Evolutionary conservation across 2,113 vertebrate species (phyloP).

Genomic region (Ovibos moschatus): DNA sequence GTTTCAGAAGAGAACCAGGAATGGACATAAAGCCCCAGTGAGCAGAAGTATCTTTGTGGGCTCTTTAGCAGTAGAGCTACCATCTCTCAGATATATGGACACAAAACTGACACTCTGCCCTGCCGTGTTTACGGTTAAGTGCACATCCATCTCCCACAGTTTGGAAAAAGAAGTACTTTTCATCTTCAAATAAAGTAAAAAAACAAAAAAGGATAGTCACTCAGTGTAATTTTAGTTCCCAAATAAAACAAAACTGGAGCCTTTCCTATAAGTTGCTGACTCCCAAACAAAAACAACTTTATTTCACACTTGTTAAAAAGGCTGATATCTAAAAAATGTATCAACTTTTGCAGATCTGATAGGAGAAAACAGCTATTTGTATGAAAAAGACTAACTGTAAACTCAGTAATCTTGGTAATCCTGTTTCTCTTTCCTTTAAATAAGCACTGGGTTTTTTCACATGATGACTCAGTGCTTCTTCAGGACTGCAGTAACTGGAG

Average conservation of each 20-base stretch:
- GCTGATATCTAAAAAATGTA: background rate
- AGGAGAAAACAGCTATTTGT: background rate
- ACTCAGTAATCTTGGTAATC: background rate
- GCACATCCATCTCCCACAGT: background rate
- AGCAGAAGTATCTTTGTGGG: background rate
- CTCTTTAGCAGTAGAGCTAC: background rate
- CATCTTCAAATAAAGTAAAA: background rate
- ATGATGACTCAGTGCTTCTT: background rate
- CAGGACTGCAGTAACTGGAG: background rate
- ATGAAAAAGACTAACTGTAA: background rate
- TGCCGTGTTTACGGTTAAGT: background rate
- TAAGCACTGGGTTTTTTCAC: background rate
- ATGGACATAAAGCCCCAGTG: background rate
- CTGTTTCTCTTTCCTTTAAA: background rate
- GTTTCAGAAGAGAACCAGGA: background rate
- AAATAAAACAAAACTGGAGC: constrained; percentile 5
- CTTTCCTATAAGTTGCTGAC: background rate
- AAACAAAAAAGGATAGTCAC: background rate
- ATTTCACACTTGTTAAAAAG: background rate
- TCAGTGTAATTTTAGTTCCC: background rate
- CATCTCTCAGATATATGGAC: background rate
- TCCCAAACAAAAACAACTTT: background rate
- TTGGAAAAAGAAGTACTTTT: background rate
- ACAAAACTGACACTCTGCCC: background rate
- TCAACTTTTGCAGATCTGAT: background rate